Percentiles rank a stretch among this genome's conserved stretches.
These are phyloP conservation scores for Odocoileus hemionus DNA, from an alignment of 2,113 vertebrate genomes.

Conservation along the genomic window DNA sequence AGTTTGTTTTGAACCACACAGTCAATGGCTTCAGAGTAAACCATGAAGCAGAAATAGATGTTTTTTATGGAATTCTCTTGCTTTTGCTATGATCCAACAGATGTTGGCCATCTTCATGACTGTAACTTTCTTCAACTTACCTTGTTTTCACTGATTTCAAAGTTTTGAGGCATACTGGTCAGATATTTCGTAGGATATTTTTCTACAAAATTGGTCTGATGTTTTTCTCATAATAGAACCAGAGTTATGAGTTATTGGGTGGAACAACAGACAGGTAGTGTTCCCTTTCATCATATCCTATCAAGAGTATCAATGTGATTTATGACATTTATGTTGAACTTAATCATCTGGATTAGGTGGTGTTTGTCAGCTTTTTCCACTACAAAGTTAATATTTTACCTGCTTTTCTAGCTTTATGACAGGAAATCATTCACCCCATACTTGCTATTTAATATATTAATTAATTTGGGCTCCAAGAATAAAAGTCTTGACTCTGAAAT, in stretches of 20 bases:
- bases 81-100: neutral
- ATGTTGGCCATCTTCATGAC: neutral
- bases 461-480: neutral
- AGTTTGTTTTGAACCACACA: neutral
- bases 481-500: neutral
- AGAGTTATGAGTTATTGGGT: neutral
- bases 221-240: neutral
- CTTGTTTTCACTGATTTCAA: neutral
- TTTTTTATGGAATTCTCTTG: neutral
- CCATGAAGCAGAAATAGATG: neutral
- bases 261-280: neutral
- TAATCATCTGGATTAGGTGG: neutral
- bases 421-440: neutral
- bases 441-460: neutral
- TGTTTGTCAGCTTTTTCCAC: neutral
- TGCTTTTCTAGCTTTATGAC: neutral
- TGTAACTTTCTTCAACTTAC: neutral
- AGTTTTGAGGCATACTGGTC: neutral
- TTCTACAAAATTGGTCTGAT: neutral
- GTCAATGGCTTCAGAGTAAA: neutral
- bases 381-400: neutral
- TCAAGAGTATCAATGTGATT: neutral
- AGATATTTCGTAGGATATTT: neutral
- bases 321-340: neutral
- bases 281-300: neutral